These are phyloP conservation scores for Dichetophora obliterata DNA, from an alignment of 2,888 invertebrate species.

Conservation along the genomic window DNA sequence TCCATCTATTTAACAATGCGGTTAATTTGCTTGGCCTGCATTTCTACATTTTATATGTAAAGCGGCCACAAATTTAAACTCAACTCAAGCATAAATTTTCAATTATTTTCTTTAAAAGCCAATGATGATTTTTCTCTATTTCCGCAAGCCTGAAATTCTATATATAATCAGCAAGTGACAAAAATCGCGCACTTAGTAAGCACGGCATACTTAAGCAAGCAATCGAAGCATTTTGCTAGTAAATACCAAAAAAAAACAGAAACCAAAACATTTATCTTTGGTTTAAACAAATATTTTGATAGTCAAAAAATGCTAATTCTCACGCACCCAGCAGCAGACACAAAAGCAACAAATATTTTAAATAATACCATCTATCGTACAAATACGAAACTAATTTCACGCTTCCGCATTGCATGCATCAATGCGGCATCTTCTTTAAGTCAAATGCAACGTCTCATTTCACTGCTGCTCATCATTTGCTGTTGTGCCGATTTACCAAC, in stretches of 20 bases:
- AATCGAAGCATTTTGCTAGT: constrained; percentile 43
- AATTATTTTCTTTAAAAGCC: constrained; percentile 15
- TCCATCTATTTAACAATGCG: background rate
- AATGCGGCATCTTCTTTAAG: constrained; percentile 19
- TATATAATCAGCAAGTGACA: constrained; percentile 62
- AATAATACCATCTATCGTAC: constrained; percentile 5
- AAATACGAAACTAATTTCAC: constrained; percentile 9
- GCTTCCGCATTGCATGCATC: constrained; percentile 39
- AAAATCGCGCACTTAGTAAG: constrained; percentile 58
- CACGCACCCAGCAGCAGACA: background rate
- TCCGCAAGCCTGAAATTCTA: constrained; percentile 46
- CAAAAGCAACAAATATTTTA: background rate
- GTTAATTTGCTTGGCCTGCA: constrained; percentile 1
- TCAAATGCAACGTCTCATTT: constrained; percentile 8
- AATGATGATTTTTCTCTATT: background rate
- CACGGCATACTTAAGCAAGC: background rate
- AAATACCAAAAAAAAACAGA: background rate
- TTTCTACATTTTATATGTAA: constrained; percentile 7
- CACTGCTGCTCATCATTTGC: constrained; percentile 13
- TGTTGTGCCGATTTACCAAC: constrained; percentile 39
- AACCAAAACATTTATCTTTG: background rate
- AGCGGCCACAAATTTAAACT: constrained; percentile 9
- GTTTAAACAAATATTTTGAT: background rate
- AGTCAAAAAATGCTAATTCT: constrained; percentile 16
- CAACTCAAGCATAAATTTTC: constrained; percentile 34